A percentile compares a stretch with the other conserved stretches of the same genome.
Evolutionary conservation across 2,888 invertebrate species (phyloP).

Genomic region (Diaphora mendica): DNA sequence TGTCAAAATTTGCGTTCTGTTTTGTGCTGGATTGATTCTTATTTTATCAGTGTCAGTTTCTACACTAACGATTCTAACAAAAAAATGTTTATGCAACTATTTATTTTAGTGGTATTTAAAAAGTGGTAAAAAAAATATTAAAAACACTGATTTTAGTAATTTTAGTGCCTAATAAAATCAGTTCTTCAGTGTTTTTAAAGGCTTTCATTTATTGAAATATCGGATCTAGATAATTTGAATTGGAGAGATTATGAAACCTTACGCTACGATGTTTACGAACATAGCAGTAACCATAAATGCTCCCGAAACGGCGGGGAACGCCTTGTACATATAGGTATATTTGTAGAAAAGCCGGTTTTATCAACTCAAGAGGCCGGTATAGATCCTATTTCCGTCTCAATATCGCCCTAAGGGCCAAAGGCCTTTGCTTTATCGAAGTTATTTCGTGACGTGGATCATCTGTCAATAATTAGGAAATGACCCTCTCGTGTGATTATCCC

Average conservation of each 20-base stretch:
- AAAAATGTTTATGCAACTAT: neutral
- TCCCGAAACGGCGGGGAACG: neutral
- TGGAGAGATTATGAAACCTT: no score
- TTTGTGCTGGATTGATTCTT: neutral
- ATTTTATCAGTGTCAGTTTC: neutral
- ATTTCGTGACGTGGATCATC: constrained; percentile 11
- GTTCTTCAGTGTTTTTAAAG: no score
- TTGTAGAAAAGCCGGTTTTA: neutral
- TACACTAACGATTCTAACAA: neutral
- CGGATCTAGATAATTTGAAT: no score
- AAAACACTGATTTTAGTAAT: no score
- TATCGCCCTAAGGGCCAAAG: neutral
- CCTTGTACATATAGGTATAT: neutral
- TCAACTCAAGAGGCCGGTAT: neutral
- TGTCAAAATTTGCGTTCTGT: neutral
- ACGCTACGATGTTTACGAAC: neutral
- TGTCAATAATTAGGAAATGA: constrained; percentile 13
- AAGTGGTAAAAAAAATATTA: no score
- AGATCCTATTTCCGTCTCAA: neutral
- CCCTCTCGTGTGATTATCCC: constrained; percentile 5
- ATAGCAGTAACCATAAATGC: neutral
- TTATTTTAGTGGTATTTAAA: neutral
- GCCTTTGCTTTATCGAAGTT: constrained; percentile 17
- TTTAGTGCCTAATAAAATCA: no score
- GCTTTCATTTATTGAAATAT: no score